Percentiles rank a stretch among this genome's conserved stretches.
Conservation (phyloP, 2,888 invertebrate species). For the Pteria penguin region DNA sequence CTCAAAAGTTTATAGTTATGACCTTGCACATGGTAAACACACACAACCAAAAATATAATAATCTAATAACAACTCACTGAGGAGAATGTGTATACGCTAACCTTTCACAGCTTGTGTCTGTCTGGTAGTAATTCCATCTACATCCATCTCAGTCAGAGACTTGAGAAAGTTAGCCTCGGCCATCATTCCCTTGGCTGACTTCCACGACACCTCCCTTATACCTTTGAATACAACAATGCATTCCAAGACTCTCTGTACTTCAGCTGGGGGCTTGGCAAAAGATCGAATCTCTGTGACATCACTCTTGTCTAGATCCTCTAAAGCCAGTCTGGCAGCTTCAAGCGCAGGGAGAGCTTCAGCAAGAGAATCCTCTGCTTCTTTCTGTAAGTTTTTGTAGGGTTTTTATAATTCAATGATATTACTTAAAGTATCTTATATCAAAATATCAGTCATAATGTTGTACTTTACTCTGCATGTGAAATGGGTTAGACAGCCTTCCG, state of each 20-base stretch:
- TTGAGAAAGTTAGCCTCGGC: conserved; percentile 91
- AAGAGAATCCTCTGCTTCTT: conserved; percentile 89
- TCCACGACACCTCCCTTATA: conserved; percentile 92
- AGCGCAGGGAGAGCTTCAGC: conserved; percentile 91
- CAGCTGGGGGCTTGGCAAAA: conserved; percentile 93
- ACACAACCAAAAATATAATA: too few species aligned
- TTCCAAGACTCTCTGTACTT: conserved; percentile 93
- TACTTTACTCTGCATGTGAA: too few species aligned
- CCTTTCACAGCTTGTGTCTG: conserved; percentile 79
- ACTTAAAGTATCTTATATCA: not conserved
- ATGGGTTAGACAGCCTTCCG: too few species aligned
- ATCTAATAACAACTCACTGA: too few species aligned
- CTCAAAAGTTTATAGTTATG: too few species aligned
- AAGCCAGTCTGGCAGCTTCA: conserved; percentile 89
- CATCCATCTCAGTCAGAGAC: conserved; percentile 91
- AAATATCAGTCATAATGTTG: too few species aligned
- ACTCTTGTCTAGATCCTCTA: conserved; percentile 91
- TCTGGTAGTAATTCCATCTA: conserved; percentile 78
- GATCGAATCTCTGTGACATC: conserved; percentile 95
- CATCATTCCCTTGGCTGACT: conserved; percentile 95
- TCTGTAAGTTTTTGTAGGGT: conserved; percentile 61
- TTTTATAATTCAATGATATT: not conserved
- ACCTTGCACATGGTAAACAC: too few species aligned
- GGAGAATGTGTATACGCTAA: conserved; percentile 49
- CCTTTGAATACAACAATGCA: conserved; percentile 92